Percentiles rank a stretch among this genome's conserved stretches.
Evolutionary conservation across 2,797 vertebrate genomes (phyloP).

Genomic region (Chromobotia macracanthus): DNA sequence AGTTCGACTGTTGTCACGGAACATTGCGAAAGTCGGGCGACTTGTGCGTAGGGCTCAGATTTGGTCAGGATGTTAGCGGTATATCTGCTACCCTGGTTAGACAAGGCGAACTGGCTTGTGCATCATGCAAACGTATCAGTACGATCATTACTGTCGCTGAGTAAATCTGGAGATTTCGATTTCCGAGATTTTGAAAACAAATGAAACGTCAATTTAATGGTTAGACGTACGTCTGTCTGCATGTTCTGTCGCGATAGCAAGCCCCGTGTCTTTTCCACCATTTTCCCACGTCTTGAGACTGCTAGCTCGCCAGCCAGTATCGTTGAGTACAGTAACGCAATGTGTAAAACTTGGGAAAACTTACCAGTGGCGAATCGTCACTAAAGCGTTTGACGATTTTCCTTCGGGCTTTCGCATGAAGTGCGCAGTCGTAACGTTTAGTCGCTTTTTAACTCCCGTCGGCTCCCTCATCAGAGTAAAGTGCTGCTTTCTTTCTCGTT

Average conservation of each 20-base stretch:
- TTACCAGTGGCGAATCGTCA: constrained; percentile 71
- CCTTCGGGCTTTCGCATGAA: background rate
- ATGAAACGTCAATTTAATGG: background rate
- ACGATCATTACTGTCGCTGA: background rate
- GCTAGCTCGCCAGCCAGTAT: constrained; percentile 47
- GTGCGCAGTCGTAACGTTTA: constrained; percentile 15
- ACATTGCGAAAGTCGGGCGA: background rate
- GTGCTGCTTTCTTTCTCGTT: constrained; percentile 53
- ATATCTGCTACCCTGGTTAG: background rate
- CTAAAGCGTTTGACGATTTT: constrained; percentile 1
- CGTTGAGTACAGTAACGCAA: constrained; percentile 61
- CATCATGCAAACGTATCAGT: constrained; percentile 22
- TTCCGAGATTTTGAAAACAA: background rate
- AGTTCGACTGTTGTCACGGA: background rate
- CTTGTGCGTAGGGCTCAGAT: background rate
- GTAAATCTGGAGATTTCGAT: background rate
- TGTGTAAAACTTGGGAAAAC: constrained; percentile 78
- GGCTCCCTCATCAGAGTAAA: constrained; percentile 36
- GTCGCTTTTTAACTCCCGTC: constrained; percentile 32
- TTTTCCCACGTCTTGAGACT: constrained; percentile 70
- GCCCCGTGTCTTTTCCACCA: constrained; percentile 71
- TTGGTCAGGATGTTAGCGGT: background rate
- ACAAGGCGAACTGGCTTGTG: constrained; percentile 5
- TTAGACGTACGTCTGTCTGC: background rate
- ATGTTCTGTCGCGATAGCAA: constrained; percentile 38